phyloP scores from a whole-genome alignment of 2,113 vertebrate genomes.

The Cathartes aura region DNA sequence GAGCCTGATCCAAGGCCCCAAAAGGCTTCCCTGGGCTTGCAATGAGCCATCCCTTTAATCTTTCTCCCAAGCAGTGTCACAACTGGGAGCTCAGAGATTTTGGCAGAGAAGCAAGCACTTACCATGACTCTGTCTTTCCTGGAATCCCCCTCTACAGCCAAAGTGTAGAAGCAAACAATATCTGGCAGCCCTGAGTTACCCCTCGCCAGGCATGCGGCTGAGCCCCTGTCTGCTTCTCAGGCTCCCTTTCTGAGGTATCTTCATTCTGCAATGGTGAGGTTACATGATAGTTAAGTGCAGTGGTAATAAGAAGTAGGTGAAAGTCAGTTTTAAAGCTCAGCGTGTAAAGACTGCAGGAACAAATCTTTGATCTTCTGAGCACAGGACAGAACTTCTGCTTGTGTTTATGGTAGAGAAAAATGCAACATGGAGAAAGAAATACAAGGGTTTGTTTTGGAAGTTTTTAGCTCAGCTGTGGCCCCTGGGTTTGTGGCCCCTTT shows the following conservation, averaged over 20 bases:
- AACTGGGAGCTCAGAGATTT: not conserved
- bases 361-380: not conserved
- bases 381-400: not conserved
- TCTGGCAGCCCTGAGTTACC: not conserved
- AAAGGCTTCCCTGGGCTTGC: not conserved
- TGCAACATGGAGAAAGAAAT: not conserved
- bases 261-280: not conserved
- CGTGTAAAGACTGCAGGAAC: not conserved
- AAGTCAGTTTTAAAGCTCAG: not conserved
- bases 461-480: not conserved
- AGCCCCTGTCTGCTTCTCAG: not conserved
- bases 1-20: not conserved
- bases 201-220: rapidly evolving
- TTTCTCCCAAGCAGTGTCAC: not conserved
- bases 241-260: not conserved
- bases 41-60: not conserved
- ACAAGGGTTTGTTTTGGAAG: not conserved
- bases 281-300: not conserved
- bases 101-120: not conserved
- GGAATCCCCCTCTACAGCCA: not conserved
- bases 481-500: not conserved
- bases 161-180: not conserved
- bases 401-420: not conserved
- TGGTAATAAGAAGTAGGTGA: not conserved
- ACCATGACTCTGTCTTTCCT: not conserved